Percentiles rank a stretch among this genome's conserved stretches.
phyloP scores from a whole-genome alignment of 2,113 vertebrate species.

The Poeciliopsis occidentalis region DNA sequence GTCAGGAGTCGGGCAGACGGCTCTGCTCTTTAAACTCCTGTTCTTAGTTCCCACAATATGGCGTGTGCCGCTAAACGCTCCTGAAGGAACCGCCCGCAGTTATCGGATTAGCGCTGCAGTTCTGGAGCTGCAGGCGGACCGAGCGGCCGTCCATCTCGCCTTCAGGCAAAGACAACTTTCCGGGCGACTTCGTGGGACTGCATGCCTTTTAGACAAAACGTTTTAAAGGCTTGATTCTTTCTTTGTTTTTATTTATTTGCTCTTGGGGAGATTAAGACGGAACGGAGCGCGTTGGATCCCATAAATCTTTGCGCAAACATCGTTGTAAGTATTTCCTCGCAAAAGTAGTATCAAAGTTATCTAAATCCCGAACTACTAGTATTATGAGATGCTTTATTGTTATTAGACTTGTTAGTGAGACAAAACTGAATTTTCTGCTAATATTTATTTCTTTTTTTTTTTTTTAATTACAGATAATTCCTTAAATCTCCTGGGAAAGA shows the following conservation, averaged over 20 bases:
- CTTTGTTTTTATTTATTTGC: constrained; percentile 1
- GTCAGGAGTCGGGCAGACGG: constrained; percentile 66
- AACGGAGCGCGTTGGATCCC: constrained; percentile 19
- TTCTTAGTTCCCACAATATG: constrained; percentile 75
- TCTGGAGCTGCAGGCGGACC: constrained; percentile 62
- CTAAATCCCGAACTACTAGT: neutral
- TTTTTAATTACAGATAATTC: constrained; percentile 32
- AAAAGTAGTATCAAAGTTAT: neutral
- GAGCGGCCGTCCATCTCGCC: constrained; percentile 32
- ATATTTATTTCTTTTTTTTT: neutral
- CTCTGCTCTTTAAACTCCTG: constrained; percentile 70
- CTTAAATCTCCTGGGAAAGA: constrained; percentile 14
- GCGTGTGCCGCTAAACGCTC: constrained; percentile 76
- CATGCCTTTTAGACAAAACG: neutral
- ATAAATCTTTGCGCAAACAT: neutral
- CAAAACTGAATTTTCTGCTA: neutral
- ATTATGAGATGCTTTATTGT: neutral
- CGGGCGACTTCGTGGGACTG: neutral
- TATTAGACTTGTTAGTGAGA: neutral
- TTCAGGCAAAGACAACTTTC: constrained; percentile 2
- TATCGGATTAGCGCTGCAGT: constrained; percentile 77
- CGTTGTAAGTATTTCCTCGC: constrained; percentile 38
- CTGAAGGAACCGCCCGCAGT: constrained; percentile 77
- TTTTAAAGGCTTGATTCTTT: neutral
- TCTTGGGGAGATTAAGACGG: neutral